Percentiles rank a stretch among this genome's conserved stretches.
Conservation (phyloP, 2,113 vertebrate species). For the Pterocles burchelli region DNA sequence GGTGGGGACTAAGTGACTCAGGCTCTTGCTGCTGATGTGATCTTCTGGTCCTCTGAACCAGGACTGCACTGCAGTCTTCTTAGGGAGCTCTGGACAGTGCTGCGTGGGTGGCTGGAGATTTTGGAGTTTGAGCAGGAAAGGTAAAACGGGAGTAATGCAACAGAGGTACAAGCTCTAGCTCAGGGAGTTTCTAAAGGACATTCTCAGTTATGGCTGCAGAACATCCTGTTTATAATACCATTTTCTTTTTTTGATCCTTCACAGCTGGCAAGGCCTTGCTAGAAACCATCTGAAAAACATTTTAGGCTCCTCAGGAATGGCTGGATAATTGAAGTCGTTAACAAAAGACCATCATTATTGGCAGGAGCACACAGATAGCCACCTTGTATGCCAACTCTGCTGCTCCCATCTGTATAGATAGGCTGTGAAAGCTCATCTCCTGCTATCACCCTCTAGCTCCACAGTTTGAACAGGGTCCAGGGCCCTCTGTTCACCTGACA, state of each 20-base stretch:
- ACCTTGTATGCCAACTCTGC: background rate
- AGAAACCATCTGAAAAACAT: background rate
- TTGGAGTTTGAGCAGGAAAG: background rate
- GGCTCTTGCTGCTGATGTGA: background rate
- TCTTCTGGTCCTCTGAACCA: background rate
- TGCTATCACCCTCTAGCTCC: background rate
- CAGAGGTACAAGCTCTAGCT: background rate
- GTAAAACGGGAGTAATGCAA: background rate
- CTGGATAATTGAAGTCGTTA: background rate
- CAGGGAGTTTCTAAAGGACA: background rate
- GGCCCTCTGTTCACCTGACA: background rate
- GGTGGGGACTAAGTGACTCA: background rate
- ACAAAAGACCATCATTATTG: background rate
- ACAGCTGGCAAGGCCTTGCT: background rate
- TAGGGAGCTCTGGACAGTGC: background rate
- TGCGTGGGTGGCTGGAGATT: background rate
- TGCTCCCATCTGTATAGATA: background rate
- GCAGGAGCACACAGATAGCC: background rate
- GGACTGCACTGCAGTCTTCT: background rate
- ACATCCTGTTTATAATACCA: background rate
- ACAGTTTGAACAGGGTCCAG: background rate
- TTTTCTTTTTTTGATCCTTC: slow-evolving; percentile 8
- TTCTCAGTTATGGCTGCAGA: background rate
- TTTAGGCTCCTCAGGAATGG: background rate
- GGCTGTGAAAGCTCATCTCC: background rate